These are phyloP conservation scores for Bruchidius siliquastri DNA, from an alignment of 2,888 invertebrate species.

Conservation along the genomic window DNA sequence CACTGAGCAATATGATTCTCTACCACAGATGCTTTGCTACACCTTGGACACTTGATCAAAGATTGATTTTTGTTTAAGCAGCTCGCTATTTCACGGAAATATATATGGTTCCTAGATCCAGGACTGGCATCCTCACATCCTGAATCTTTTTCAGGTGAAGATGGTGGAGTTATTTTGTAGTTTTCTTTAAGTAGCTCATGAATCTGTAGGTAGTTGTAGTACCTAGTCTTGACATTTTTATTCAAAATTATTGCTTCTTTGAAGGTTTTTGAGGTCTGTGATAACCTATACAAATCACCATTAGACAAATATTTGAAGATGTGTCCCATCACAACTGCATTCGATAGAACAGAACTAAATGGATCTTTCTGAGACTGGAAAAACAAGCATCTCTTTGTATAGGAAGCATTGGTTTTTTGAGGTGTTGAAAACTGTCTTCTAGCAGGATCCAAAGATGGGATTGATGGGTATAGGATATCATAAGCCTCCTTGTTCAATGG, in stretches of 20 bases:
- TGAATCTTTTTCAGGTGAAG: slow-evolving; percentile 29
- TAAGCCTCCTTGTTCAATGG: slow-evolving; percentile 33
- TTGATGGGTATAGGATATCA: slow-evolving; percentile 37
- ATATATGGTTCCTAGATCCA: slow-evolving; percentile 23
- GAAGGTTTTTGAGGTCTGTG: slow-evolving; percentile 30
- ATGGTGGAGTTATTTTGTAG: slow-evolving; percentile 37
- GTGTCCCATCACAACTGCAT: slow-evolving; percentile 32
- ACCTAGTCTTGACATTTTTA: slow-evolving; percentile 23
- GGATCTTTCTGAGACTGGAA: slow-evolving; percentile 17
- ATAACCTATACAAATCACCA: slow-evolving; percentile 37
- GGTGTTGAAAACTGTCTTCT: slow-evolving; percentile 26
- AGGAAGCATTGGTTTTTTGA: slow-evolving; percentile 25
- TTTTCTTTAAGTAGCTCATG: slow-evolving; percentile 35
- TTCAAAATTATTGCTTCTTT: slow-evolving; percentile 24
- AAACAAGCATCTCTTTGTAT: slow-evolving; percentile 34
- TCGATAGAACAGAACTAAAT: slow-evolving; percentile 23
- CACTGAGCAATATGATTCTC: slow-evolving; percentile 41
- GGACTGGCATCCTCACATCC: slow-evolving; percentile 22
- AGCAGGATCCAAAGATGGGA: slow-evolving; percentile 24
- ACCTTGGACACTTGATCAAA: slow-evolving; percentile 37
- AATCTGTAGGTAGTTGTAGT: slow-evolving; percentile 18
- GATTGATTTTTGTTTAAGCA: slow-evolving; percentile 33
- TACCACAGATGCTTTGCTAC: slow-evolving; percentile 36
- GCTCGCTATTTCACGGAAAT: slow-evolving; percentile 29
- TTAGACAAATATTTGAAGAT: slow-evolving; percentile 36